Evolutionary conservation across 2,888 invertebrate species (phyloP), one percentile per base, ranked within the genome.

Genomic region (Rhingia campestris): DNA sequence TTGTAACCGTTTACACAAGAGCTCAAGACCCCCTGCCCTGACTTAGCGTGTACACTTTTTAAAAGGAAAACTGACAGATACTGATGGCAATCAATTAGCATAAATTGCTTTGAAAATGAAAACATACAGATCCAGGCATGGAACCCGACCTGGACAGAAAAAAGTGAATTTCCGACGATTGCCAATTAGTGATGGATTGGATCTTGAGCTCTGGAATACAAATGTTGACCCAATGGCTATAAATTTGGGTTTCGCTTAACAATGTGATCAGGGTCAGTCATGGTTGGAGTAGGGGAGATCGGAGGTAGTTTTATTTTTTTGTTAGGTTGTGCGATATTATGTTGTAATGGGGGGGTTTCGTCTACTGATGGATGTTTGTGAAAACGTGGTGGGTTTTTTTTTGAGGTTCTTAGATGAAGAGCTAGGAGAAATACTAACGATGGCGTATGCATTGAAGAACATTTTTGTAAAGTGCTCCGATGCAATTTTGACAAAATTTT

Each of bases 61-160:
- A 22, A 2, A 22, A 22, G 22, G 14, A 76, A 66, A 66, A 53
- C 70, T 70, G 66, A 81, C 59, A 72, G 66, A 66, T 72, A 76
- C 70, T 72, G 81, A 76, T 76, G 67, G 70, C 64, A 70, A 75
- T 81, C 75, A 75, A 81, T 81, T 81, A 75, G 75, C 76, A 81
- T 76, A 76, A 76, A 76, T 77, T 64, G 63, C 45, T 76, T 81
- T 61, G 58, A 54, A 72, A 76, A 66, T 33, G 58, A 58, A 75
- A 75, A 69, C 63, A 75, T 30, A 69, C 67, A 43, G 58, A 45
- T 12, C n/a, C 64, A 58, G 47, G 39, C 14, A n/a, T 5, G 14
- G 12, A 49, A 14, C 4, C 22, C 4, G 14, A 22, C 14, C 30
- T 30, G 37, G 30, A 49, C 30, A 10, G 30, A 9, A 58, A 12